phyloP scores from a whole-genome alignment of 1,140 invertebrate species.

The Aethina tumida region DNA sequence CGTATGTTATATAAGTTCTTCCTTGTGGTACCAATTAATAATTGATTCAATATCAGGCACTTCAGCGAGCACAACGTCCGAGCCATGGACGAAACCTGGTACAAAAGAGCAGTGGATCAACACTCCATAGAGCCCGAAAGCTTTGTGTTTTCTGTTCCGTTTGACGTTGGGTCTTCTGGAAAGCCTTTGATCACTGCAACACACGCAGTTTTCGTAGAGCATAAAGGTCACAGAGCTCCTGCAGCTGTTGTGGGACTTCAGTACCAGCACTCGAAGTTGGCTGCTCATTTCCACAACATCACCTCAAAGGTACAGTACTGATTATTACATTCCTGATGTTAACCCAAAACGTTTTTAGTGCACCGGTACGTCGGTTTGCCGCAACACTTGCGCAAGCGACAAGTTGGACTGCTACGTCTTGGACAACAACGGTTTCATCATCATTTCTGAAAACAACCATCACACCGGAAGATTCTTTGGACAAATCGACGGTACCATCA shows the following conservation, averaged over 20 bases:
- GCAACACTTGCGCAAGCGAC: constrained; percentile 74
- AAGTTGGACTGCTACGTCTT: constrained; percentile 85
- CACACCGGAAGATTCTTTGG: constrained; percentile 86
- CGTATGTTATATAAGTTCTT: constrained; percentile 39
- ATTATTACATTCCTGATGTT: background rate
- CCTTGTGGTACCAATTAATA: background rate
- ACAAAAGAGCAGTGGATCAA: constrained; percentile 85
- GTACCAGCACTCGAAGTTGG: constrained; percentile 68
- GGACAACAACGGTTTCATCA: constrained; percentile 90
- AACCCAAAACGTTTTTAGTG: constrained; percentile 57
- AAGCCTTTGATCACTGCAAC: constrained; percentile 76
- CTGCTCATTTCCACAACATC: constrained; percentile 75
- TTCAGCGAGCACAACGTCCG: constrained; percentile 72
- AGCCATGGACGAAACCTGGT: constrained; percentile 86
- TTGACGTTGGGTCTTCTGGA: constrained; percentile 55
- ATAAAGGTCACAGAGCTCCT: constrained; percentile 71
- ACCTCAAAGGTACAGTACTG: constrained; percentile 64
- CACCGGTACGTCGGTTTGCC: constrained; percentile 55
- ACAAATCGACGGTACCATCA: constrained; percentile 88
- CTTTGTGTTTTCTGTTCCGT: constrained; percentile 87
- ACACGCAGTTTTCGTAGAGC: constrained; percentile 82
- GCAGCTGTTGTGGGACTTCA: constrained; percentile 85
- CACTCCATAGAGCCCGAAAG: constrained; percentile 75
- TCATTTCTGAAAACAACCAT: constrained; percentile 73
- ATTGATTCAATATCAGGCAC: constrained; percentile 49